A percentile compares a stretch with the other conserved stretches of the same genome.
phyloP scores from a whole-genome alignment of 2,888 invertebrate species.

The Pilophorus perplexus region DNA sequence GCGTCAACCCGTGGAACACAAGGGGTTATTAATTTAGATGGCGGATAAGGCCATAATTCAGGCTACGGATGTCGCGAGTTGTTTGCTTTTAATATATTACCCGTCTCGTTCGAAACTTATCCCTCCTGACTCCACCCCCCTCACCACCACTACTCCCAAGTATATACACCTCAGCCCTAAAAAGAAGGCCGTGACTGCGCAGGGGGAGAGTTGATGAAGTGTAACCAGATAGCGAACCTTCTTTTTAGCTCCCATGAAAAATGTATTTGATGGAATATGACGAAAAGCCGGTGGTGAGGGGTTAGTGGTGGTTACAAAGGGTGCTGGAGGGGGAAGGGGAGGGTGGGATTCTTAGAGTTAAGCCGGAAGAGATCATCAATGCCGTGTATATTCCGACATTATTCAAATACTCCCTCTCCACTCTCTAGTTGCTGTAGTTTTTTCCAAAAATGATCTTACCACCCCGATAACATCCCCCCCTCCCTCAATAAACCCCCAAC shows the following conservation, averaged over 20 bases:
- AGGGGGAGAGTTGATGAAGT: conserved; percentile 24
- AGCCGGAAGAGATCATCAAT: conserved; percentile 31
- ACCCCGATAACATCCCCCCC: neutral
- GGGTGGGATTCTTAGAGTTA: neutral
- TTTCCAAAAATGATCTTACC: conserved; percentile 16
- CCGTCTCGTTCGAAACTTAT: neutral
- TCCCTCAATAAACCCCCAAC: neutral
- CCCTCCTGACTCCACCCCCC: neutral
- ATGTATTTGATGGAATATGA: conserved; percentile 11
- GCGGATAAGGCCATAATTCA: conserved; percentile 16
- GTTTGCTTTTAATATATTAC: conserved; percentile 31
- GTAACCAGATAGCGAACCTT: conserved; percentile 29
- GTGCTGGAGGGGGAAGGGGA: neutral
- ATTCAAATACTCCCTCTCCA: conserved; percentile 12
- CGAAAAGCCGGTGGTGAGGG: conserved; percentile 10
- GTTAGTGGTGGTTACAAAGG: conserved; percentile 3
- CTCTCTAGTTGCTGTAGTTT: conserved; percentile 4
- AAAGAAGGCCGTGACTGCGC: conserved; percentile 2
- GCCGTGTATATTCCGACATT: conserved; percentile 31
- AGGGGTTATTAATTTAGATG: conserved; percentile 32
- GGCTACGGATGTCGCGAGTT: neutral
- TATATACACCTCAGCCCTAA: too few species aligned
- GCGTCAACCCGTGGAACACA: neutral
- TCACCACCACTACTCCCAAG: too few species aligned
- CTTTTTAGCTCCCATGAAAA: conserved; percentile 22